Evolutionary conservation across 2,888 invertebrate species (phyloP).

Genomic region (Diloba caeruleocephala): DNA sequence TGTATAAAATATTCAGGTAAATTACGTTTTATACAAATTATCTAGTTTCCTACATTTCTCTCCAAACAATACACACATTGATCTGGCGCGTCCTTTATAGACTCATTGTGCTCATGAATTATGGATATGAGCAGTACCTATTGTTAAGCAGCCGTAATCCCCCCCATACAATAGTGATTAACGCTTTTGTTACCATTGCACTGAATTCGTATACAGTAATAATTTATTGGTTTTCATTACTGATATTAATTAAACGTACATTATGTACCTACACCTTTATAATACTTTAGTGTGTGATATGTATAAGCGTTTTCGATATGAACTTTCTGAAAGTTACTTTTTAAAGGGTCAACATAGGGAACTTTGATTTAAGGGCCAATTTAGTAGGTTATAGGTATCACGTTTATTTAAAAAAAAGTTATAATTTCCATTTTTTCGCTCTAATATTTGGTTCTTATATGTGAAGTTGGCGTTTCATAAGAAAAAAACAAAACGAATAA

Average conservation of each 20-base stretch:
- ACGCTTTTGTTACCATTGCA: slow-evolving; percentile 24
- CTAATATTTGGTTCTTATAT: too few species aligned
- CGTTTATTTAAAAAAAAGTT: too few species aligned
- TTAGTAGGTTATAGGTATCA: too few species aligned
- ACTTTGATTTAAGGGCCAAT: too few species aligned
- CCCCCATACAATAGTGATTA: slow-evolving; percentile 23
- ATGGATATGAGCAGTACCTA: slow-evolving; percentile 31
- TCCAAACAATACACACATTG: slow-evolving; percentile 6
- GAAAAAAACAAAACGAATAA: too few species aligned
- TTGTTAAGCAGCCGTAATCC: slow-evolving; percentile 18
- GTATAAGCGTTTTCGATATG: too few species aligned
- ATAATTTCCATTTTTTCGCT: too few species aligned
- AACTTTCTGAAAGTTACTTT: too few species aligned
- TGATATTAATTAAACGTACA: slow-evolving; percentile 1
- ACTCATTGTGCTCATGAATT: slow-evolving; percentile 40
- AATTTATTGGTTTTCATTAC: slow-evolving; percentile 17
- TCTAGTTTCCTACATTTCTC: slow-evolving; percentile 2
- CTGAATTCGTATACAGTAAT: slow-evolving; percentile 23
- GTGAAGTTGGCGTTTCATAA: too few species aligned
- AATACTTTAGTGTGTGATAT: too few species aligned
- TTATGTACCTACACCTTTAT: background rate
- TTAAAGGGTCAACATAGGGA: too few species aligned
- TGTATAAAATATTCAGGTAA: too few species aligned
- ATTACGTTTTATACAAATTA: slow-evolving; percentile 13
- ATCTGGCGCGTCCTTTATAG: slow-evolving; percentile 13